phyloP scores from a whole-genome alignment of 2,888 invertebrate species.

The Stomorhina lunata region DNA sequence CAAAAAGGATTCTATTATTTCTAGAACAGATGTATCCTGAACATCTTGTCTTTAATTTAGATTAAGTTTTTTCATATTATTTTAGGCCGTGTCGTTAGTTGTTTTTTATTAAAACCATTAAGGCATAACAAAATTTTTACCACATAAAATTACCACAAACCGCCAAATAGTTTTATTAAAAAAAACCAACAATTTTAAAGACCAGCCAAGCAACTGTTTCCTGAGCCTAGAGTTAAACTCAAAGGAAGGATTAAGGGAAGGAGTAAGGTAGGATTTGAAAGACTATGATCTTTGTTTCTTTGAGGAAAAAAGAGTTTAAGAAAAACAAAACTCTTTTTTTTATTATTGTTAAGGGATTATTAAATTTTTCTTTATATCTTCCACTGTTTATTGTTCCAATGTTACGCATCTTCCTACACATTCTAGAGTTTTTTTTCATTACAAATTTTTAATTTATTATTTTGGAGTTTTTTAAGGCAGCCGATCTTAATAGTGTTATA shows the following conservation, averaged over 20 bases:
- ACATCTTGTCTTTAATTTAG: slow-evolving; percentile 17
- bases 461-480: slow-evolving; percentile 3
- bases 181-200: neutral
- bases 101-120: neutral
- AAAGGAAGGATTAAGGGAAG: slow-evolving; percentile 35
- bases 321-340: slow-evolving; percentile 50
- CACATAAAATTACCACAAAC: slow-evolving; percentile 53
- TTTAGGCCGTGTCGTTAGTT: neutral
- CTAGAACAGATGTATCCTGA: slow-evolving; percentile 54
- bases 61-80: slow-evolving; percentile 8
- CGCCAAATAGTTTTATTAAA: slow-evolving; percentile 30
- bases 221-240: neutral
- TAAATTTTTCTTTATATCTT: slow-evolving; percentile 1
- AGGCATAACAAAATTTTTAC: slow-evolving; percentile 34
- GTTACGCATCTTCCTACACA: slow-evolving; percentile 60
- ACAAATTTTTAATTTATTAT: neutral
- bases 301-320: slow-evolving; percentile 59
- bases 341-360: slow-evolving; percentile 23
- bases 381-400: neutral
- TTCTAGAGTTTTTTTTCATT: slow-evolving; percentile 2
- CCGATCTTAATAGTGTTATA: slow-evolving; percentile 18
- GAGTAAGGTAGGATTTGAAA: neutral
- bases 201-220: slow-evolving; percentile 57
- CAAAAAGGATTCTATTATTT: neutral
- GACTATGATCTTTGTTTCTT: neutral